Evolutionary conservation across 2,888 invertebrate genomes (phyloP), one percentile per base, ranked within the genome.

Genomic region (Acleris sparsana): DNA sequence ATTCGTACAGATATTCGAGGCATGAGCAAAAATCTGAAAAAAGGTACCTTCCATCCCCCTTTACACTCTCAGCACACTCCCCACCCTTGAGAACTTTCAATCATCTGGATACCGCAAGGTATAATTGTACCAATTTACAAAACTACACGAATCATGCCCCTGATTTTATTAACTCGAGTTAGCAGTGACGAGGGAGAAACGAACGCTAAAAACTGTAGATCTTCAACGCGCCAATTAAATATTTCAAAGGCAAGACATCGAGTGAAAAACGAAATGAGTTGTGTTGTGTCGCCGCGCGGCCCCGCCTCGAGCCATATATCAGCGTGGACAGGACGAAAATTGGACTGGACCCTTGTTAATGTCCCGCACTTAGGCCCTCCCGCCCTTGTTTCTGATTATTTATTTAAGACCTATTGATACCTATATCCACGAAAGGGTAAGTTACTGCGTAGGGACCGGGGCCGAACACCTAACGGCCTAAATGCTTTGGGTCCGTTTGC

Each of bases 291-390:
- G 84, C 84, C 82, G 78, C 74, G 72, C 73, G 70, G 76, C 73
- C 73, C 75, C 71, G 65, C 62, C 73, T 84, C 80, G 86, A 83
- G 89, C 86, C 90, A 86, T 92, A 92, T 89, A 92, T 92, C 92
- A 92, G 88, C 83, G 86, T 80, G 85, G 92, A 92, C 92, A 91
- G 91, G 85, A 88, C 86, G 89, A 91, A 92, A 92, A 92, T 92
- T 92, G 91, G 90, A 89, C 88, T 85, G 88, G 88, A 91, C 91
- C 92, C 91, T 89, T 91, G 91, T 92, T 92, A 92, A 92, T 90
- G 90, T 90, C 85, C 85, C 78, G 80, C 86, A 88, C 89, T 91
- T 90, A 89, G 88, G 84, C 83, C 86, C 85, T 84, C 85, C 84
- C 85, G 82, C 82, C 82, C 85, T 84, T 85, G 85, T 88, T 86